Evolutionary conservation across 2,888 invertebrate genomes (phyloP).

Genomic region (Orgyia antiqua): DNA sequence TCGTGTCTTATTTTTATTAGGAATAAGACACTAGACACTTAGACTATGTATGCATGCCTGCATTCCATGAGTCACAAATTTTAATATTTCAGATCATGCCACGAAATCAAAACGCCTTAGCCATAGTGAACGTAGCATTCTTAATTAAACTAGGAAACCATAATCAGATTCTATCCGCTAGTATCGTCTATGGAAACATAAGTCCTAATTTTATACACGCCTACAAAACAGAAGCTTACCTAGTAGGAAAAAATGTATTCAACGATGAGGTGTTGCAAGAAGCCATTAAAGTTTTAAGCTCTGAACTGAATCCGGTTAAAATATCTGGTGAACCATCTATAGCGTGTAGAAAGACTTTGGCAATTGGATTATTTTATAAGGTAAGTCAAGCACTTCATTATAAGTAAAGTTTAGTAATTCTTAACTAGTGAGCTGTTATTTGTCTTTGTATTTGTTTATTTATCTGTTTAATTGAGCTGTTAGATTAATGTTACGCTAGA

Average conservation of each 20-base stretch:
- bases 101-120: constrained; percentile 85
- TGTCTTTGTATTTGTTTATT: too few species aligned
- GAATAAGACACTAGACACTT: too few species aligned
- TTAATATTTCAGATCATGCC: constrained; percentile 80
- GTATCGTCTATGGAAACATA: constrained; percentile 83
- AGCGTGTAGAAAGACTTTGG: constrained; percentile 82
- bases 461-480: too few species aligned
- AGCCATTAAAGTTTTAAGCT: constrained; percentile 70
- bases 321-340: constrained; percentile 82
- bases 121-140: constrained; percentile 87
- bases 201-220: constrained; percentile 78
- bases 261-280: constrained; percentile 57
- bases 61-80: too few species aligned
- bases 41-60: too few species aligned
- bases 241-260: constrained; percentile 59
- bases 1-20: too few species aligned
- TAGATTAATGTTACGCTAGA: too few species aligned
- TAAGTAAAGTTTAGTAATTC: too few species aligned
- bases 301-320: constrained; percentile 81
- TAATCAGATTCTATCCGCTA: constrained; percentile 48
- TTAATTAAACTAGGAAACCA: constrained; percentile 72
- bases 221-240: constrained; percentile 69
- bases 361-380: constrained; percentile 88
- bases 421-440: too few species aligned
- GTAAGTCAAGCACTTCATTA: too few species aligned